Evolutionary conservation across 2,113 vertebrate species (phyloP).

Genomic region (Thunnus maccoyii): DNA sequence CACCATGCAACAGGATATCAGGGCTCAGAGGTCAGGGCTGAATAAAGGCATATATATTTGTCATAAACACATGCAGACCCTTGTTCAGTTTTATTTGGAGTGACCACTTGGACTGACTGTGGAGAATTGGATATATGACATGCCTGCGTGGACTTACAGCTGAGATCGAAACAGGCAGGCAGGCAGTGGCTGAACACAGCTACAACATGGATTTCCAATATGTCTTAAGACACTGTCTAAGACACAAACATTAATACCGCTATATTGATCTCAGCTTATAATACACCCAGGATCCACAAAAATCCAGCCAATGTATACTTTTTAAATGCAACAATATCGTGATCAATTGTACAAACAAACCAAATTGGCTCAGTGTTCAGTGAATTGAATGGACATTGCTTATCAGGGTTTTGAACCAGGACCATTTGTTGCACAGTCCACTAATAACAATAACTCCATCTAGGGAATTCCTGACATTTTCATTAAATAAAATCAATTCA

Average conservation of each 20-base stretch:
- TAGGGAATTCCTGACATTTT: background rate
- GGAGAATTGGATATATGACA: slow-evolving; percentile 62
- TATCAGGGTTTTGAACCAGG: background rate
- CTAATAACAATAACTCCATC: slow-evolving; percentile 1
- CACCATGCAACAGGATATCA: slow-evolving; percentile 11
- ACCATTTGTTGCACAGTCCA: background rate
- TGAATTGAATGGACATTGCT: slow-evolving; percentile 1
- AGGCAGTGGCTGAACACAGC: slow-evolving; percentile 36
- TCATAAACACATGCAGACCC: slow-evolving; percentile 13
- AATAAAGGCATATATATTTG: too few relatives aligned
- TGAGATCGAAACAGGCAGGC: slow-evolving; percentile 52
- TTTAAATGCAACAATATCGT: slow-evolving; percentile 53
- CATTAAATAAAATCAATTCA: background rate
- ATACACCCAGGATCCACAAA: slow-evolving; percentile 54
- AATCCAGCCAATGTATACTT: slow-evolving; percentile 32
- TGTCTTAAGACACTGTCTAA: slow-evolving; percentile 62
- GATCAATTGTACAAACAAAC: slow-evolving; percentile 53
- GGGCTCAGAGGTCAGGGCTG: too few relatives aligned
- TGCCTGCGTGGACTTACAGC: slow-evolving; percentile 36
- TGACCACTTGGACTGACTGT: slow-evolving; percentile 43
- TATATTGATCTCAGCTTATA: slow-evolving; percentile 58
- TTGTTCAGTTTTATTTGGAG: slow-evolving; percentile 66
- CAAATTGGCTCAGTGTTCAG: slow-evolving; percentile 27
- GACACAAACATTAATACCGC: slow-evolving; percentile 66
- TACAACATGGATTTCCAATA: slow-evolving; percentile 82